Base-by-base conservation (phyloP, 2,797 vertebrate species). In the Coendou prehensilis region DNA sequence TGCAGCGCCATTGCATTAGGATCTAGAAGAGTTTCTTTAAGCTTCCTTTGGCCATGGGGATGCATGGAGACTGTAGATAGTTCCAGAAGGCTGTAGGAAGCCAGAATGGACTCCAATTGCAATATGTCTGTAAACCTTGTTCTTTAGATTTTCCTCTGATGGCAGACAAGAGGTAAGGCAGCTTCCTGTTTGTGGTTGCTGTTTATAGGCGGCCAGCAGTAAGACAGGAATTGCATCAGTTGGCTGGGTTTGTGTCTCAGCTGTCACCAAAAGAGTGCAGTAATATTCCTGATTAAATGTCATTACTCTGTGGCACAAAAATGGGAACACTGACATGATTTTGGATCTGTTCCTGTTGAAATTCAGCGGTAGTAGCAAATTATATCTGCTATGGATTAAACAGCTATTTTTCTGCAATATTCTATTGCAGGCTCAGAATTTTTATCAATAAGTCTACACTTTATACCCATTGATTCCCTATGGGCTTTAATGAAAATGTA, bases 401-500 rank as follows among this genome's bases (percentile, higher is more conserved):
- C 96, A 96, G 98, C 97, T 97, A 98, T 98, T 98, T 98, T 98
- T 98, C 97, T 97, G 97, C 98, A 97, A 78, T 97, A 95, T 98
- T 98, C 98, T 97, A 61, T 97, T 97, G 96, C 97, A 93, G 94
- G 91, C 97, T 95, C 94, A 91, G 98, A 98, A 98, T 98, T 98
- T 98, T 98, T 98, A 98, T 99, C 98, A 98, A 98, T 99, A 99
- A 98, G 97, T 98, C 98, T 98, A 97, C 95, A 47, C 98, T 98
- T 98, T 98, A 98, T 98, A 98, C 96, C 83, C 97, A 98, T 98
- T 98, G 98, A 98, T 98, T 98, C 97, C 95, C 97, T 96, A 90
- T 94, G 86, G 97, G 89, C 97, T 98, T 98, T 98, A 98, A 97
- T 96, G 97, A 94, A 97, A 97, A 89, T 97, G 97, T 97, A 88